Evolutionary conservation across 2,797 vertebrate species (phyloP), one percentile per base, ranked within the genome.

Genomic region (Acrocephalus scirpaceus): DNA sequence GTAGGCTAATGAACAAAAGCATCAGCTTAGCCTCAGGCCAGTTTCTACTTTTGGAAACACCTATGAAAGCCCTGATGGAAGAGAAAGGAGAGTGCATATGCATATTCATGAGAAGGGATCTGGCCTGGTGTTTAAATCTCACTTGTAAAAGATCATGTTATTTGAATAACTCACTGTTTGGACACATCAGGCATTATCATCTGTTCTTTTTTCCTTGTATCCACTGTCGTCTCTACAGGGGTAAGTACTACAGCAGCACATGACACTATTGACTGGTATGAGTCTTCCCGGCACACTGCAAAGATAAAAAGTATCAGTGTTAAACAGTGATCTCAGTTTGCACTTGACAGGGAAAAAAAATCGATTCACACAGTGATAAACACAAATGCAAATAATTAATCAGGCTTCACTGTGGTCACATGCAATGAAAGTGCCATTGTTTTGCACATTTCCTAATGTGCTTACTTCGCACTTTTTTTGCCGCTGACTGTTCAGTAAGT

Each of bases 261-360:
- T 4, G 99, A 99, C 51, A 98, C 98, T 64, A 99, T 97, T 6
- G 99, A 99, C 77, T 99, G 99, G 97, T 98, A 98, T 1, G 99
- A 99, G 97, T 99, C 99, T 95, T 99, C 99, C 76, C 98, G 98
- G 94, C 98, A 99, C 90, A 99, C 99, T 99, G 98, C 54, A 96
- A 95, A 69, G 73, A 96, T 12, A 91, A 86, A 86, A 92, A 53
- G 11, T 7, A 11, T 54, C 67, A 50, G 11, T 2, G 47, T 95
- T 95, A 94, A 64, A 76, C 9, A 61, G 19, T 3, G 27, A 58
- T 72, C 5, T 69, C n/a, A 13, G 6, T 19, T 50, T 42, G 6
- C 14, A 48, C 54, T 86, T 86, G 5, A 85, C 70, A 87, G 22
- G 9, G 21, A 23, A 44, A 22, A 8, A 25, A 30, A 30, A 13